Evolutionary conservation across 2,113 vertebrate species (phyloP).

Genomic region (Crypturellus undulatus): DNA sequence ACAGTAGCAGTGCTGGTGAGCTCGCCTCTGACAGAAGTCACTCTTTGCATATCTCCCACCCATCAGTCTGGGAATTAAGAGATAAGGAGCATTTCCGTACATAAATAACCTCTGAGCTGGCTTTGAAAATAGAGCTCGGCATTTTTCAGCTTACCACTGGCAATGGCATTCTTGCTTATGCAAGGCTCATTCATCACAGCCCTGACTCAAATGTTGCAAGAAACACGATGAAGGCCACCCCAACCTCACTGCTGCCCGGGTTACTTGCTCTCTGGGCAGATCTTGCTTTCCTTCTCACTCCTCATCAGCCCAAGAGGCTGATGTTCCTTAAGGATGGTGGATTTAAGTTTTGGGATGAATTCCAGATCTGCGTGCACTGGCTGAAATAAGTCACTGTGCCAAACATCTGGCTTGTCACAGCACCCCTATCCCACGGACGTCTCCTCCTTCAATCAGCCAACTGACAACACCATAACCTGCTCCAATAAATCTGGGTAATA

Average conservation of each 20-base stretch:
- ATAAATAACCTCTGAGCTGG: constrained; percentile 73
- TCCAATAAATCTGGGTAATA: background rate
- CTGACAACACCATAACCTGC: rapidly evolving
- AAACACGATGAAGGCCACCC: constrained; percentile 43
- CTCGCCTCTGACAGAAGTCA: constrained; percentile 64
- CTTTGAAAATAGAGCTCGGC: constrained; percentile 66
- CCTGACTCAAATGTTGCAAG: constrained; percentile 47
- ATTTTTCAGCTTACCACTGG: constrained; percentile 49
- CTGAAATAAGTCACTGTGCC: background rate
- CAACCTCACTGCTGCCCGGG: constrained; percentile 27
- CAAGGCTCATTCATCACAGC: constrained; percentile 54
- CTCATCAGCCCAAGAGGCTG: background rate
- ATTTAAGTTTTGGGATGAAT: background rate
- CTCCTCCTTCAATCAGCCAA: rapidly evolving
- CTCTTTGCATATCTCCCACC: constrained; percentile 68
- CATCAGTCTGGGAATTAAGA: constrained; percentile 74
- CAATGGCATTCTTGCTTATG: constrained; percentile 51
- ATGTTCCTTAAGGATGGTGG: background rate
- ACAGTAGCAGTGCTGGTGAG: constrained; percentile 53
- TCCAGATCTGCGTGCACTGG: background rate
- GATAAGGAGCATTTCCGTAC: constrained; percentile 69
- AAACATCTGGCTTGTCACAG: background rate
- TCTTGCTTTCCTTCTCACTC: background rate
- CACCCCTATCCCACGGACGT: background rate
- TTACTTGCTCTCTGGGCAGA: background rate